Conservation (phyloP, 2,113 vertebrate genomes). For the Monarcha castaneiventris region DNA sequence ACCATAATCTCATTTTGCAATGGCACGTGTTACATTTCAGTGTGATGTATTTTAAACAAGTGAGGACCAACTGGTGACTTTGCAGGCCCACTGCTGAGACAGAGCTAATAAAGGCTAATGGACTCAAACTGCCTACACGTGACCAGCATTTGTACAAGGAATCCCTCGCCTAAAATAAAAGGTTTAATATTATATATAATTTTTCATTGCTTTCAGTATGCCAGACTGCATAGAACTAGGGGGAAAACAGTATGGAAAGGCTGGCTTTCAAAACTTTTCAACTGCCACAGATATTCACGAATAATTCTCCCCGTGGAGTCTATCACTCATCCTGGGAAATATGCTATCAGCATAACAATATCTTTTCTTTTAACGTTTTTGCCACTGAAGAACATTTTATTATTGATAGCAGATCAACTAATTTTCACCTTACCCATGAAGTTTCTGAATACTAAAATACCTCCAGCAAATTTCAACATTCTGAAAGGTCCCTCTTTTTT, state of each 20-base stretch:
- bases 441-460: background rate
- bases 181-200: background rate
- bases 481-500: background rate
- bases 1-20: background rate
- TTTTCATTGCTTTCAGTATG: background rate
- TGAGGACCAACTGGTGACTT: background rate
- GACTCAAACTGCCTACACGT: background rate
- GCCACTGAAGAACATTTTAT: background rate
- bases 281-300: background rate
- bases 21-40: background rate
- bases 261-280: background rate
- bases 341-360: background rate
- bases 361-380: background rate
- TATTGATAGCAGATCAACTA: background rate
- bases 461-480: background rate
- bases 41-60: background rate
- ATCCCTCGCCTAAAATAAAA: background rate
- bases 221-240: background rate
- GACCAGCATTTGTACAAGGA: background rate
- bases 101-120: background rate
- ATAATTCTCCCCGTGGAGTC: background rate
- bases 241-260: background rate
- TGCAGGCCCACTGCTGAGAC: background rate
- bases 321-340: background rate
- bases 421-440: background rate